Evolutionary conservation across 2,888 invertebrate species (phyloP).

Genomic region (Listrodromus nycthemerus): DNA sequence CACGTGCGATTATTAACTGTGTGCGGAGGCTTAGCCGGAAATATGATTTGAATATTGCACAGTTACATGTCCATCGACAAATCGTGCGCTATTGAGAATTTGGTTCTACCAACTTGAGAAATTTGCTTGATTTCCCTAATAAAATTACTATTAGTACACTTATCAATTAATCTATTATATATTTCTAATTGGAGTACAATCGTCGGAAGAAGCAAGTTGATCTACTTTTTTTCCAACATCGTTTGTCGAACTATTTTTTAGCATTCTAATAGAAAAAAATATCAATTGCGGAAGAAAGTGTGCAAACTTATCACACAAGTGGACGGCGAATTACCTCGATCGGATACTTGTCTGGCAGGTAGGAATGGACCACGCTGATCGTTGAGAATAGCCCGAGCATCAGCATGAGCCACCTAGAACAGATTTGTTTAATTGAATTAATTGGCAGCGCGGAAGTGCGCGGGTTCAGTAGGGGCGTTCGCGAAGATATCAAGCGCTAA

Average conservation of each 20-base stretch:
- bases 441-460: slow-evolving; percentile 58
- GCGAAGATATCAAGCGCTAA: slow-evolving; percentile 21
- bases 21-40: too few relatives aligned
- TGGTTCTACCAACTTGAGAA: too few relatives aligned
- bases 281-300: background rate
- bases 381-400: slow-evolving; percentile 75
- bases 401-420: slow-evolving; percentile 79
- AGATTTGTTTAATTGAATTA: slow-evolving; percentile 68
- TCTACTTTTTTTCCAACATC: too few relatives aligned
- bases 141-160: too few relatives aligned
- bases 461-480: slow-evolving; percentile 63
- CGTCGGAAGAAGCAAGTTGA: background rate
- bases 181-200: slow-evolving; percentile 6
- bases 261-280: background rate
- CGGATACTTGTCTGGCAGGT: slow-evolving; percentile 81
- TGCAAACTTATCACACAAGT: background rate
- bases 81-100: too few relatives aligned
- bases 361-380: slow-evolving; percentile 73
- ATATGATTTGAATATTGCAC: too few relatives aligned
- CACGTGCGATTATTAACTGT: too few relatives aligned
- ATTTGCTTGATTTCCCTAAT: too few relatives aligned
- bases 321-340: slow-evolving; percentile 76
- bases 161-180: too few relatives aligned
- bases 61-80: too few relatives aligned
- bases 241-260: too few relatives aligned